Conservation (phyloP, 2,888 invertebrate genomes). For the Chaitophorus viminalis region DNA sequence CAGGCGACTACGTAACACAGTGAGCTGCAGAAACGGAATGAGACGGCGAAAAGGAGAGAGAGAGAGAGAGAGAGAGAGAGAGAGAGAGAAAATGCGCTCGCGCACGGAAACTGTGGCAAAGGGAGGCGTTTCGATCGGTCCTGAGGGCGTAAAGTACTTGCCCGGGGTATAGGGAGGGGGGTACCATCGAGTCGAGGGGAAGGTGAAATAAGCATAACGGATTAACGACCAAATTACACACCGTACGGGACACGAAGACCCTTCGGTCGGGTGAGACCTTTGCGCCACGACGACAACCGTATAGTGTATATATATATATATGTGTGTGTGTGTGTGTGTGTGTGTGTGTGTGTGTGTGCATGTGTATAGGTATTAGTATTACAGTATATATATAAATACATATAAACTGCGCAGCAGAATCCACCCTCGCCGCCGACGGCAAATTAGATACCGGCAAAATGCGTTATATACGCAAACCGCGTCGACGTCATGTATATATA, state of each 20-base stretch:
- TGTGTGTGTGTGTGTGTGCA: too few species aligned
- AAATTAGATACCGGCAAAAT: slow-evolving; percentile 54
- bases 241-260: neutral
- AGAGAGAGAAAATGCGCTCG: neutral
- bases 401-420: neutral
- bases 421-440: neutral
- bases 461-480: neutral
- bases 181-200: neutral
- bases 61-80: neutral
- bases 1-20: neutral
- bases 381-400: neutral
- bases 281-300: slow-evolving; percentile 28
- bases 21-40: neutral
- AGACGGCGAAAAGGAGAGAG: neutral
- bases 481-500: neutral
- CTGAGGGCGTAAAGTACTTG: neutral
- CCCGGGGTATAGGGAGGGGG: neutral
- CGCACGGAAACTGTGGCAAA: neutral
- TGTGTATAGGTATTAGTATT: too few species aligned
- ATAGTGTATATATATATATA: neutral
- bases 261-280: slow-evolving; percentile 17
- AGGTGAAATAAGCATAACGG: slow-evolving; percentile 51
- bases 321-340: too few species aligned
- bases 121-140: slow-evolving; percentile 35
- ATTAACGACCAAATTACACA: slow-evolving; percentile 58